phyloP scores from a whole-genome alignment of 2,797 vertebrate genomes.

The Micromesistius poutassou region DNA sequence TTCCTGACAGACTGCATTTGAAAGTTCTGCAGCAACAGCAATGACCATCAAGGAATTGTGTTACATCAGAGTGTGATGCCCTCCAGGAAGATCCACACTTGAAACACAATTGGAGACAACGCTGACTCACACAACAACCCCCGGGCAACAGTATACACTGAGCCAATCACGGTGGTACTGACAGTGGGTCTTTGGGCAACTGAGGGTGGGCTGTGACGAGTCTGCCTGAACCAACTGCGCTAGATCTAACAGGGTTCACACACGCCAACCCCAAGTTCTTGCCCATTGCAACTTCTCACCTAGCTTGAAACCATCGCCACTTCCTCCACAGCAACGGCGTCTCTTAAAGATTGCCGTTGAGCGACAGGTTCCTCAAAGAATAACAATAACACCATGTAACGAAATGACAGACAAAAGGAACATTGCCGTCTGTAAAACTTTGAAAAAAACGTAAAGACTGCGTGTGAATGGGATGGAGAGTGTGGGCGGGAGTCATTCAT shows the following conservation, averaged over 20 bases:
- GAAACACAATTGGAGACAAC: neutral
- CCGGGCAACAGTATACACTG: neutral
- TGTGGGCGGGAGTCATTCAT: constrained; percentile 39
- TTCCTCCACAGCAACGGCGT: neutral
- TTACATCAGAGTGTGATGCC: neutral
- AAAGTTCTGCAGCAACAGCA: neutral
- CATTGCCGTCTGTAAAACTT: constrained; percentile 12
- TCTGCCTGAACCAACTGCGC: neutral
- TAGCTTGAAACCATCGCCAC: neutral
- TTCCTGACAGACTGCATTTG: neutral
- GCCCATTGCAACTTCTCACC: neutral
- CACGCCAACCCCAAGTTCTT: neutral
- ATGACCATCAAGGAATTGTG: neutral
- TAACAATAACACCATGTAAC: neutral
- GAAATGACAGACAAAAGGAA: neutral
- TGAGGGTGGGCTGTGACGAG: neutral
- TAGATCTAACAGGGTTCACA: neutral
- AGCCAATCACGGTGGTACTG: neutral
- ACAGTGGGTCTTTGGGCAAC: neutral
- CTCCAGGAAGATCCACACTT: neutral
- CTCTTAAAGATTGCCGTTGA: neutral
- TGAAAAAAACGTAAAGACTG: constrained; percentile 10
- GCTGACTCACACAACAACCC: neutral
- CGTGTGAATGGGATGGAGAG: constrained; percentile 45
- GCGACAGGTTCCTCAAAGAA: neutral